phyloP scores from a whole-genome alignment of 2,113 vertebrate species.

The Oryzias melastigma region DNA sequence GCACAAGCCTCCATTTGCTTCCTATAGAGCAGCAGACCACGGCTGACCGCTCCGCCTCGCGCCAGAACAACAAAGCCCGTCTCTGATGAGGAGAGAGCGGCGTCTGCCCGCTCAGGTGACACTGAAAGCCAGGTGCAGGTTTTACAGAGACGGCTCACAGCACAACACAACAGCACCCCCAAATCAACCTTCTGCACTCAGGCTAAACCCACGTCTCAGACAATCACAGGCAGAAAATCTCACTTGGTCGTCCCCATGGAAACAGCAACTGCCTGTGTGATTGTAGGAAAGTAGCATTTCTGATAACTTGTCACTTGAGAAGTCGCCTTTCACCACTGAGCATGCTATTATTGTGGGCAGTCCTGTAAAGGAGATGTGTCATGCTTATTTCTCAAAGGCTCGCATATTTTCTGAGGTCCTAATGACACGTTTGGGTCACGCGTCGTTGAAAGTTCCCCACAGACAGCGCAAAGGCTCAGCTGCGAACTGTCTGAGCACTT shows the following conservation, averaged over 20 bases:
- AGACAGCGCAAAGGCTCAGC: too few species aligned
- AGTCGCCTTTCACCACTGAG: conserved; percentile 14
- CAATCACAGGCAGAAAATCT: conserved; percentile 55
- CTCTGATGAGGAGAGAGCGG: conserved; percentile 41
- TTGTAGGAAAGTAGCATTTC: conserved; percentile 54
- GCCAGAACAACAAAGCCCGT: conserved; percentile 33
- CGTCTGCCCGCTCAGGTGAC: conserved; percentile 9
- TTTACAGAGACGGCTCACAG: conserved; percentile 36
- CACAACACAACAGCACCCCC: conserved; percentile 47
- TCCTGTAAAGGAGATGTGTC: too few species aligned
- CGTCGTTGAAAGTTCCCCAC: too few species aligned
- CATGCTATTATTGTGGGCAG: neutral
- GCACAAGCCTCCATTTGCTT: conserved; percentile 7
- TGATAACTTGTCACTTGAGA: conserved; percentile 45
- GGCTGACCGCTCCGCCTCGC: conserved; percentile 19
- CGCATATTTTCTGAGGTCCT: too few species aligned
- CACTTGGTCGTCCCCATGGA: conserved; percentile 54
- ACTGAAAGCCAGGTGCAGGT: conserved; percentile 33
- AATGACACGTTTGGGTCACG: too few species aligned
- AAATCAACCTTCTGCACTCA: conserved; percentile 47
- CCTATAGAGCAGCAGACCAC: conserved; percentile 16
- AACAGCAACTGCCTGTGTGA: conserved; percentile 57
- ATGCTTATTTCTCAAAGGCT: too few species aligned
- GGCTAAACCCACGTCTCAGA: conserved; percentile 49
- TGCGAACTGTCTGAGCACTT: too few species aligned